Base-by-base conservation (phyloP, 2,797 vertebrate genomes). In the Botia almorhae region DNA sequence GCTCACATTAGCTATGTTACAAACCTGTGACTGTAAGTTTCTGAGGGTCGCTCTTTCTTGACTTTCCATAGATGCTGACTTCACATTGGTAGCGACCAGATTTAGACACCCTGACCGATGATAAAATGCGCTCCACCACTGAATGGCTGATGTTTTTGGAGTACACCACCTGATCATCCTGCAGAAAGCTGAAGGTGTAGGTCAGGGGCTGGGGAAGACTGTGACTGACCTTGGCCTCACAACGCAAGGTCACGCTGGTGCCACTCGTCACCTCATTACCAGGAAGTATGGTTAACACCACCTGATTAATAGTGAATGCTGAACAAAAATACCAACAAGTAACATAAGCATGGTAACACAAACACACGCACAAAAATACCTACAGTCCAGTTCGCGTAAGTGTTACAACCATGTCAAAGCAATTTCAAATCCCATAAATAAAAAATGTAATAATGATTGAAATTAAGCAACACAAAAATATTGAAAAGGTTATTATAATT, bases 51-150 rank as follows among this genome's bases (percentile, higher is more conserved):
- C 91, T 93, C n/a, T 0, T 0, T 81, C 16, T 90, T n/a, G 17
- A 74, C 81, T 90, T 94, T 8, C 84, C 69, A 53, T 78, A 72
- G n/a, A 94, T 89, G 2, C 23, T 83, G 78, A 95, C 90, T 10
- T 14, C 56, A 75, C 94, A 95, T 17, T 85, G 81, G 16, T 93
- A 94, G 29, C 0, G 82, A 0, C 93, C 94, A 0, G 93, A 91
- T 87, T 93, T 88, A 0, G 85, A 89, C 0, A 89, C 91, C 36
- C 92, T 85, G 81, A 92, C 92, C 0, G 89, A 85, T 50, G 17
- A 1, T 4, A 94, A 87, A 1, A 11, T 58, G 58, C 86, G 88
- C 0, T 7, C 2, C 7, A 88, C 16, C 0, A 48, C 29, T 39
- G 89, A 79, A 0, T 84, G 14, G 2, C 58, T 81, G 53, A 84